Evolutionary conservation across 2,113 vertebrate species (phyloP).

Genomic region (Semnornis frantzii): DNA sequence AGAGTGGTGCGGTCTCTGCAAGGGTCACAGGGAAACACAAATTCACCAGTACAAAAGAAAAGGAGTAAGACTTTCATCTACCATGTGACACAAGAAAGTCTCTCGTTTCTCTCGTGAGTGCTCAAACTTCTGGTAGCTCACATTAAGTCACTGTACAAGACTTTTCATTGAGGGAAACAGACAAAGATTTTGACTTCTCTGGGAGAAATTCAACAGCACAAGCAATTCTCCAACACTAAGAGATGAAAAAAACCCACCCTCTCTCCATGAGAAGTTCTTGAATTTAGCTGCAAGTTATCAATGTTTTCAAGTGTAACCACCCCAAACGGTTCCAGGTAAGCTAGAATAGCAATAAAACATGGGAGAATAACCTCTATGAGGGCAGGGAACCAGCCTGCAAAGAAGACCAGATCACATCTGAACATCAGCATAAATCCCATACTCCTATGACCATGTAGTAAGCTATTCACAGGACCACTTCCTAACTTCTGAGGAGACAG

Average conservation of each 20-base stretch:
- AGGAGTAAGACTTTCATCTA: neutral
- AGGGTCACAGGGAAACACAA: neutral
- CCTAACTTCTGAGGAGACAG: neutral
- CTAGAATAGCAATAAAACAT: neutral
- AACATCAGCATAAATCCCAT: neutral
- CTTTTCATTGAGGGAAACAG: neutral
- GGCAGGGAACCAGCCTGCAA: too few relatives aligned
- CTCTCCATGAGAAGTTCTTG: neutral
- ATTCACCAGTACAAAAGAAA: neutral
- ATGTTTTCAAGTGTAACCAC: constrained; percentile 2
- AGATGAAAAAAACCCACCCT: neutral
- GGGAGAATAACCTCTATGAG: too few relatives aligned
- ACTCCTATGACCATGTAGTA: neutral
- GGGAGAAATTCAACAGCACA: neutral
- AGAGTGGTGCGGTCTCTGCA: neutral
- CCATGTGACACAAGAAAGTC: accelerated
- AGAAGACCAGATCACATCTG: neutral
- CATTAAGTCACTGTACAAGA: neutral
- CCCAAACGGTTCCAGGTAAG: constrained; percentile 16
- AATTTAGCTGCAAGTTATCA: neutral
- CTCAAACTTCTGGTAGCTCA: neutral
- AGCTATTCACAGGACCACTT: neutral
- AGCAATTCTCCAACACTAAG: neutral
- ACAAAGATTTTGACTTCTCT: neutral
- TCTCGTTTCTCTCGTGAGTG: neutral